phyloP scores from a whole-genome alignment of 2,888 invertebrate species.

The Drosophila setosimentum region DNA sequence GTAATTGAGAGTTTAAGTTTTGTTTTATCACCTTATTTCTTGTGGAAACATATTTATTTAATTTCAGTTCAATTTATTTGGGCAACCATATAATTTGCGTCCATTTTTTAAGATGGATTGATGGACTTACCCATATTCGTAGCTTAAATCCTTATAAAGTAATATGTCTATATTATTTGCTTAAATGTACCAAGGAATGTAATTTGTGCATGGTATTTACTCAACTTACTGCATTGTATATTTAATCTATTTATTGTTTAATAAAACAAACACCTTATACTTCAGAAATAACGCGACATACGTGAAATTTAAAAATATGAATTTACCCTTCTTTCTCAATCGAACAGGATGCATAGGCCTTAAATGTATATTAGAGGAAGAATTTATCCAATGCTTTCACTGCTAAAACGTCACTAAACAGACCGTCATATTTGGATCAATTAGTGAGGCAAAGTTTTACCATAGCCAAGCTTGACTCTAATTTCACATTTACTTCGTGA shows the following conservation, averaged over 20 bases:
- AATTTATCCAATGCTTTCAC: not conserved
- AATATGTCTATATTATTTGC: not conserved
- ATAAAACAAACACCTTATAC: too few relatives aligned
- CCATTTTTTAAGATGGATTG: not conserved
- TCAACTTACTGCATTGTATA: not conserved
- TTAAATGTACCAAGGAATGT: not conserved
- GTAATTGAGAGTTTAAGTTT: not conserved
- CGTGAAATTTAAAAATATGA: not conserved
- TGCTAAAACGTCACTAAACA: not conserved
- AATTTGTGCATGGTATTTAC: not conserved
- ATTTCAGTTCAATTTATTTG: not conserved
- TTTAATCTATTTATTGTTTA: not conserved
- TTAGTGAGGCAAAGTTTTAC: constrained; percentile 12
- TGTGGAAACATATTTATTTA: not conserved
- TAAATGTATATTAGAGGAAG: not conserved
- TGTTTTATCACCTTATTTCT: not conserved
- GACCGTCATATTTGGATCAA: constrained; percentile 6
- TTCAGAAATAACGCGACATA: not conserved
- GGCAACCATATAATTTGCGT: not conserved
- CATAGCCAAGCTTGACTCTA: not conserved
- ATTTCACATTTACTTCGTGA: constrained; percentile 29
- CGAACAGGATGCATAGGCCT: not conserved
- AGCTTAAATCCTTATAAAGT: not conserved
- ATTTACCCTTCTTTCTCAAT: not conserved
- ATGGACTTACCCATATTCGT: not conserved